Percentiles rank a stretch among this genome's conserved stretches.
phyloP scores from a whole-genome alignment of 1,140 invertebrate genomes.

The Drosophila mauritiana region DNA sequence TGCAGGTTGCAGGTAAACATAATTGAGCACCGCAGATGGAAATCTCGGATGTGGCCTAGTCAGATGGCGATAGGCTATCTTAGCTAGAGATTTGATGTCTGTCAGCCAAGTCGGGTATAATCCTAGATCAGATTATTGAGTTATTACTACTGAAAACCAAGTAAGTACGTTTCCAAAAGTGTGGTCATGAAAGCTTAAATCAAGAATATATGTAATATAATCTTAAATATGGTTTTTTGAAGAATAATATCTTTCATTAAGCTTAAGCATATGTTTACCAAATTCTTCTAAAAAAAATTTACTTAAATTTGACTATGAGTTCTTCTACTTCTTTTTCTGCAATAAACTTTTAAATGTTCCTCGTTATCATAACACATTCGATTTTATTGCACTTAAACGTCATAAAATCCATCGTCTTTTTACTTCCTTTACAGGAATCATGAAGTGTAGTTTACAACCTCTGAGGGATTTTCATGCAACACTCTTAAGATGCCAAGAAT shows the following conservation, averaged over 20 bases:
- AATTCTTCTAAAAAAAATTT: no score
- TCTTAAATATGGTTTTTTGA: no score
- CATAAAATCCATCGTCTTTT: no score
- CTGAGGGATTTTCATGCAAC: not conserved
- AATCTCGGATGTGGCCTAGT: conserved; percentile 20
- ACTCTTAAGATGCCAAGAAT: conserved; percentile 22
- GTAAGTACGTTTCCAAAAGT: no score
- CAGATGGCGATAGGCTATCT: conserved; percentile 33
- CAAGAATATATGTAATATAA: not conserved
- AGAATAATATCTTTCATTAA: no score
- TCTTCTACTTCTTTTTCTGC: no score
- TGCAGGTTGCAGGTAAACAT: conserved; percentile 18
- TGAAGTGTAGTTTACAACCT: not conserved
- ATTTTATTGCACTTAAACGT: no score
- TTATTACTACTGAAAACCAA: conserved; percentile 2
- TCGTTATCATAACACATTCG: no score
- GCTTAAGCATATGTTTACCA: no score
- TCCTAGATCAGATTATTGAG: not conserved
- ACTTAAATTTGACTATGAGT: no score
- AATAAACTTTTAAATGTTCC: no score
- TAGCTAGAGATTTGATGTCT: conserved; percentile 26
- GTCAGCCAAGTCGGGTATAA: conserved; percentile 4
- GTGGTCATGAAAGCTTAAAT: no score
- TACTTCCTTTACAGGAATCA: not conserved
- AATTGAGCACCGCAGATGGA: conserved; percentile 40